Conservation (phyloP, 2,797 vertebrate genomes). For the Bovichtus variegatus region DNA sequence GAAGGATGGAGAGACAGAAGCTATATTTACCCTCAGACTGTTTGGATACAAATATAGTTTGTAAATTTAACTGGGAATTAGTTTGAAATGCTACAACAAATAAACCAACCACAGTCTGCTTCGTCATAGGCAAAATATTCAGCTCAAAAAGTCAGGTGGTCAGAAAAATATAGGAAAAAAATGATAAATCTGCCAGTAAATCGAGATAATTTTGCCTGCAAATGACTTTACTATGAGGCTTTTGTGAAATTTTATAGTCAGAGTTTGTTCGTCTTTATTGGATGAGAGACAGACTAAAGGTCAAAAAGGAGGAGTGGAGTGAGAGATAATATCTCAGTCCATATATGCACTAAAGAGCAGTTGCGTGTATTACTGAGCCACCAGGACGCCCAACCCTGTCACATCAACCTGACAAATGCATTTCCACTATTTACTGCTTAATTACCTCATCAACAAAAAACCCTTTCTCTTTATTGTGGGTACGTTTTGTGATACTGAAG, state of each 20-base stretch:
- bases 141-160: background rate
- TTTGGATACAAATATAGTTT: background rate
- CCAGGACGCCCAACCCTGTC: slow-evolving; percentile 12
- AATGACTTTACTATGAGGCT: background rate
- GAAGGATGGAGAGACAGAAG: background rate
- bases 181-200: background rate
- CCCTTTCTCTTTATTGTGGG: slow-evolving; percentile 23
- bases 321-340: background rate
- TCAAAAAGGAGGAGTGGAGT: too few species aligned
- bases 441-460: slow-evolving; percentile 47
- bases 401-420: slow-evolving; percentile 39
- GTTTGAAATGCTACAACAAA: background rate
- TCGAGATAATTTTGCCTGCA: background rate
- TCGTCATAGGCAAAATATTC: background rate
- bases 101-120: background rate
- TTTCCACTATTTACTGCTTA: slow-evolving; percentile 37
- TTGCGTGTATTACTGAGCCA: slow-evolving; percentile 1
- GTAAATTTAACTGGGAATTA: background rate
- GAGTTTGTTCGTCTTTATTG: too few species aligned
- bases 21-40: background rate
- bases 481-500: slow-evolving; percentile 49
- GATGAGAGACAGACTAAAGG: too few species aligned
- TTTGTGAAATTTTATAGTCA: background rate
- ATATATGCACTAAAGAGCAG: slow-evolving; percentile 13
- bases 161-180: background rate